Conservation (phyloP, 2,888 invertebrate genomes). For the Argyresthia goedartella region DNA sequence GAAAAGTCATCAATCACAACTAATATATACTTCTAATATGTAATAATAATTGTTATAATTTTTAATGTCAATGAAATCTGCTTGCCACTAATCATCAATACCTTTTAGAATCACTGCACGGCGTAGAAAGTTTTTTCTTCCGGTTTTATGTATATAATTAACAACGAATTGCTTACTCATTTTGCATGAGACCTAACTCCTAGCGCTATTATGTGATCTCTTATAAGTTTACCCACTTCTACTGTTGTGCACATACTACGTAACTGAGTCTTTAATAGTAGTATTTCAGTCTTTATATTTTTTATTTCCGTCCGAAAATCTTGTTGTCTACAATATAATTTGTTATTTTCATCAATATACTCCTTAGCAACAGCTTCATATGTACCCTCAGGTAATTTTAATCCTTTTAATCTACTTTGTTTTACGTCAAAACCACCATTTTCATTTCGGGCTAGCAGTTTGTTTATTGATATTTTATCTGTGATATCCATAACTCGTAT, state of each 20-base stretch:
- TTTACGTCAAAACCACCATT: background rate
- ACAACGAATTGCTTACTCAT: too few species aligned
- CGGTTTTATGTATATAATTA: too few species aligned
- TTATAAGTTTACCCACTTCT: too few species aligned
- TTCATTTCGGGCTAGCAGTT: background rate
- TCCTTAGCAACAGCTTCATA: too few species aligned
- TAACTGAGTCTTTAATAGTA: background rate
- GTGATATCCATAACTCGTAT: background rate
- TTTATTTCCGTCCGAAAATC: background rate
- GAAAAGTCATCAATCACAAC: slow-evolving; percentile 1
- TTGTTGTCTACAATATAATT: background rate
- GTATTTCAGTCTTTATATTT: background rate
- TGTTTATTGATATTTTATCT: background rate
- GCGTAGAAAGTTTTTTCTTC: too few species aligned
- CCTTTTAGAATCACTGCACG: too few species aligned
- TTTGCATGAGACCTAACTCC: too few species aligned
- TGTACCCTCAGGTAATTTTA: too few species aligned
- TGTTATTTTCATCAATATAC: background rate
- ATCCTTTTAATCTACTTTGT: too few species aligned
- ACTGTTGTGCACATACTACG: background rate
- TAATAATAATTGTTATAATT: background rate
- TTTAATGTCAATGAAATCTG: background rate
- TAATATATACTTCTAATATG: background rate
- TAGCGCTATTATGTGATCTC: too few species aligned
- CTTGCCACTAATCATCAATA: slow-evolving; percentile 1